phyloP scores from a whole-genome alignment of 2,888 invertebrate species.

The Crematogaster levior region DNA sequence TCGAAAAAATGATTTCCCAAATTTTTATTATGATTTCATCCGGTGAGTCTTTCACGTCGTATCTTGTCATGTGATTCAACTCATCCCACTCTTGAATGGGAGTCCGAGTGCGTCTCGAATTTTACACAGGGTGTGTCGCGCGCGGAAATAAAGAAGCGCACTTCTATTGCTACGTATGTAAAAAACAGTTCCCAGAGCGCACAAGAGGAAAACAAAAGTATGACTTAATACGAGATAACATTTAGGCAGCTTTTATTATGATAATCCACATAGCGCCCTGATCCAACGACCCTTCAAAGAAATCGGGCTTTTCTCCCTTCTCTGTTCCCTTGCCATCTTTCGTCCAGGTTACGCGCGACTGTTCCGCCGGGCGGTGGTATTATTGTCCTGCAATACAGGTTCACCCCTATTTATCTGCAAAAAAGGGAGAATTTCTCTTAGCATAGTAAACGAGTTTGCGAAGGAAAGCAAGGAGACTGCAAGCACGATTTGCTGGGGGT shows the following conservation, averaged over 20 bases:
- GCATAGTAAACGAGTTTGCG: slow-evolving; percentile 78
- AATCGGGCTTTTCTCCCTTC: slow-evolving; percentile 40
- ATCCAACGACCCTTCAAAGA: slow-evolving; percentile 83
- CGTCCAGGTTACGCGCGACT: slow-evolving; percentile 53
- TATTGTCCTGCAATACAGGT: slow-evolving; percentile 83
- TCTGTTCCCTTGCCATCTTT: slow-evolving; percentile 40
- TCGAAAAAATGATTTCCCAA: background rate
- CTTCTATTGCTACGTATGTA: slow-evolving; percentile 18
- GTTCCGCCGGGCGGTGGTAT: slow-evolving; percentile 72
- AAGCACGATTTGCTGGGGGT: slow-evolving; percentile 80
- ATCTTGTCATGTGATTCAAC: slow-evolving; percentile 5
- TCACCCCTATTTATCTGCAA: slow-evolving; percentile 82
- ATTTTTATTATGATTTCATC: slow-evolving; percentile 23
- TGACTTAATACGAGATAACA: slow-evolving; percentile 84
- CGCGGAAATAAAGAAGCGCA: slow-evolving; percentile 37
- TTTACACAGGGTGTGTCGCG: background rate
- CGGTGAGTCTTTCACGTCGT: background rate
- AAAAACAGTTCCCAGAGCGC: slow-evolving; percentile 65
- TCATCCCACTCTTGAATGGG: slow-evolving; percentile 9
- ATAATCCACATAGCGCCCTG: slow-evolving; percentile 81
- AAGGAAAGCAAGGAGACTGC: slow-evolving; percentile 62
- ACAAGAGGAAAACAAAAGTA: slow-evolving; percentile 79
- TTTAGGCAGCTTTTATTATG: slow-evolving; percentile 83
- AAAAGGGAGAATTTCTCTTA: slow-evolving; percentile 83
- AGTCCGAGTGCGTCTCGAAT: slow-evolving; percentile 5